Evolutionary conservation across 1,140 invertebrate species (phyloP).

Genomic region (Neodiprion pinetum): DNA sequence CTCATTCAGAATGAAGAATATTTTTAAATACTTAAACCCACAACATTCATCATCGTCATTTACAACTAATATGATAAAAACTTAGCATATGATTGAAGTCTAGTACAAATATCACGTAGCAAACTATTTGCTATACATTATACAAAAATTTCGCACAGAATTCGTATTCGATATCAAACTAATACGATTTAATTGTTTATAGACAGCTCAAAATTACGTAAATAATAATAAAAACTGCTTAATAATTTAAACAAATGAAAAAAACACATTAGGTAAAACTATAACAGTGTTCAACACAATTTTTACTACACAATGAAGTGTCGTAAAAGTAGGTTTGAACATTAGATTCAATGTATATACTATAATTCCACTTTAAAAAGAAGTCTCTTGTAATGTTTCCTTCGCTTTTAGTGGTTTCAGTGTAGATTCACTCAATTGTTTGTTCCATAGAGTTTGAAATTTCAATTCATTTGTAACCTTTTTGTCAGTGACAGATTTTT

Average conservation of each 20-base stretch:
- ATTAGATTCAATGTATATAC: no score
- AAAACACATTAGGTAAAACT: not conserved
- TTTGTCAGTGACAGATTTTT: slow-evolving; percentile 41
- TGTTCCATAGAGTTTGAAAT: slow-evolving; percentile 44
- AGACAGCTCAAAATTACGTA: not conserved
- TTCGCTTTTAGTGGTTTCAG: slow-evolving; percentile 45
- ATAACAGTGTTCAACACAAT: not conserved
- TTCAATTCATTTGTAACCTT: slow-evolving; percentile 26
- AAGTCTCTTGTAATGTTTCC: slow-evolving; percentile 54
- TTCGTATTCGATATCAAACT: not conserved
- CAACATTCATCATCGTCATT: no score
- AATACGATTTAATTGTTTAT: not conserved
- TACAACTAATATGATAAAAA: not conserved
- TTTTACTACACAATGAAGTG: no score
- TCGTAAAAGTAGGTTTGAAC: no score
- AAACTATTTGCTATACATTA: not conserved
- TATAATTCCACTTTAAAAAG: slow-evolving; percentile 33
- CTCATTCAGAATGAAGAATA: not conserved
- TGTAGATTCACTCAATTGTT: slow-evolving; percentile 51
- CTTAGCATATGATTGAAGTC: not conserved
- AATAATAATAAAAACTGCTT: not conserved
- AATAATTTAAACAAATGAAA: not conserved
- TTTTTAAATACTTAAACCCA: no score
- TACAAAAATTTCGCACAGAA: not conserved
- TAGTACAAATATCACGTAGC: slow-evolving; percentile 2